Evolutionary conservation across 2,797 vertebrate genomes (phyloP).

Genomic region (Sternotherus odoratus): DNA sequence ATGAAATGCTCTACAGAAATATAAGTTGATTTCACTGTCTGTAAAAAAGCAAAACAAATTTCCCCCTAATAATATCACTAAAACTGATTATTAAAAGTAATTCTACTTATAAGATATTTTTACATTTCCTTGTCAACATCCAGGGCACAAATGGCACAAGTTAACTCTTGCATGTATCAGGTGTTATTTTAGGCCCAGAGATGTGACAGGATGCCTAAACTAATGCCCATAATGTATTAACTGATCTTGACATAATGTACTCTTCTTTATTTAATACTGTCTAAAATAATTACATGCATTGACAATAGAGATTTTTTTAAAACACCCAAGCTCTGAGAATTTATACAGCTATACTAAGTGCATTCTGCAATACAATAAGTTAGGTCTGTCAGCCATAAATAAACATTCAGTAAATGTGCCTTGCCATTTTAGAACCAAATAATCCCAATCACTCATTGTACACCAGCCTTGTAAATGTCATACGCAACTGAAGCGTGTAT

Average conservation of each 20-base stretch:
- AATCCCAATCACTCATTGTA: neutral
- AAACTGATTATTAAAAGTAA: neutral
- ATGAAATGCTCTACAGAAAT: neutral
- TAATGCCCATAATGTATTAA: neutral
- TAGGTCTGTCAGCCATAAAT: neutral
- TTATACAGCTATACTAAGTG: neutral
- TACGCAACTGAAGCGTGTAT: neutral
- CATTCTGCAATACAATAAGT: neutral
- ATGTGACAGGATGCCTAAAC: neutral
- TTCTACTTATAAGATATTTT: neutral
- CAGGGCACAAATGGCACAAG: neutral
- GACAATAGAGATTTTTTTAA: neutral
- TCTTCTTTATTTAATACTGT: neutral
- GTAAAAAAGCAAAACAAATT: neutral
- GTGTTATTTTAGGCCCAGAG: neutral
- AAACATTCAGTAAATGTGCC: neutral
- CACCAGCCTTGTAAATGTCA: neutral
- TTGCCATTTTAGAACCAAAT: conserved; percentile 6
- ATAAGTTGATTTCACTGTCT: neutral
- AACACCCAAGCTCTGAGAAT: neutral
- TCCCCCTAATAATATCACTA: neutral
- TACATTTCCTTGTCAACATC: neutral
- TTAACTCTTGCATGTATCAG: neutral
- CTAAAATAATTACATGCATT: neutral
- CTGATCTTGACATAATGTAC: neutral